Conservation (phyloP, 2,113 vertebrate species). For the Hippocampus abdominalis region DNA sequence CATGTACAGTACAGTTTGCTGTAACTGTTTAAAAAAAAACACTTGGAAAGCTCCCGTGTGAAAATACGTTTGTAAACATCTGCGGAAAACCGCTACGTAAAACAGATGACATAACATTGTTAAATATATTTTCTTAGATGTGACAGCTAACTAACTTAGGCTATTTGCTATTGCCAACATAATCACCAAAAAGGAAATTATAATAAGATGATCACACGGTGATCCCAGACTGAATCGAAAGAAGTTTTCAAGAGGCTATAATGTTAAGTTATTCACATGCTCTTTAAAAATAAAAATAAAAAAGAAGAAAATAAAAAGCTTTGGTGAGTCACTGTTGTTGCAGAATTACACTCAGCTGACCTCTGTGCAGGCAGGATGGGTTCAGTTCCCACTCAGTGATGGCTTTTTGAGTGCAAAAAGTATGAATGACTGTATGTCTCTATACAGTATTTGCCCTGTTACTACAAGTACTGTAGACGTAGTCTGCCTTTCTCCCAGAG, state of each 20-base stretch:
- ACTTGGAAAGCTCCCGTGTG: constrained; percentile 17
- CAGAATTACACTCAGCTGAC: background rate
- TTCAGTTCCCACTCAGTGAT: background rate
- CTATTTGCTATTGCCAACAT: constrained; percentile 18
- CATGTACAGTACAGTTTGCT: constrained; percentile 9
- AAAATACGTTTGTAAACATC: constrained; percentile 37
- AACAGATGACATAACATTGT: background rate
- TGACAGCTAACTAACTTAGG: background rate
- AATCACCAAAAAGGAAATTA: constrained; percentile 19
- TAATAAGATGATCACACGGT: background rate
- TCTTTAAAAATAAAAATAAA: background rate
- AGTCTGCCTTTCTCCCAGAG: background rate
- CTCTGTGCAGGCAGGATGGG: background rate
- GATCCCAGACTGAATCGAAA: constrained; percentile 26
- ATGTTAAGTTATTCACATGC: background rate
- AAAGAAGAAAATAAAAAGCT: background rate
- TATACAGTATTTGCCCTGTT: background rate
- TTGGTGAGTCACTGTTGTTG: background rate
- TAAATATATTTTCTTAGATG: background rate
- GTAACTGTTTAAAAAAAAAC: constrained; percentile 6
- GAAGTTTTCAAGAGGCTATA: constrained; percentile 1
- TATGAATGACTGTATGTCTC: background rate
- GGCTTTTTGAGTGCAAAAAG: background rate
- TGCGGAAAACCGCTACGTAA: background rate
- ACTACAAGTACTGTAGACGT: no score